A percentile compares a stretch with the other conserved stretches of the same genome.
Evolutionary conservation across 2,888 invertebrate genomes (phyloP).

Genomic region (Rhabditoides inermis): DNA sequence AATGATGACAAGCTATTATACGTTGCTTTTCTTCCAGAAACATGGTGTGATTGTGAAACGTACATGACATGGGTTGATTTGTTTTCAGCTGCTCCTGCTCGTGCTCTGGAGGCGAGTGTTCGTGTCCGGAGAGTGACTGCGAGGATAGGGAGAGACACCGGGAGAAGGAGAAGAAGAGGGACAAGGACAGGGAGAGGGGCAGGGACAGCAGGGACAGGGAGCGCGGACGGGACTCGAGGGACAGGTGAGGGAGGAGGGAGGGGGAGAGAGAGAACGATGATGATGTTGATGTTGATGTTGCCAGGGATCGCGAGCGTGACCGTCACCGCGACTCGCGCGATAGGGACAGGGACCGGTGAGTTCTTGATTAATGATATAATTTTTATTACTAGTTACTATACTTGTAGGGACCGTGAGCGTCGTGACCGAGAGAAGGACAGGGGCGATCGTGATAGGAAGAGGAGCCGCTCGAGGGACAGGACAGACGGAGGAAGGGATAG

Average conservation of each 20-base stretch:
- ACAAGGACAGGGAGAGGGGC: slow-evolving; percentile 6
- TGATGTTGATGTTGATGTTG: neutral
- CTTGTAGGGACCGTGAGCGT: slow-evolving; percentile 14
- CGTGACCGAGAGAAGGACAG: slow-evolving; percentile 9
- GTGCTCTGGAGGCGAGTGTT: slow-evolving; percentile 49
- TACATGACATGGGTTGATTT: no score
- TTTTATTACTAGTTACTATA: no score
- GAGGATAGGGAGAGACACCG: slow-evolving; percentile 19
- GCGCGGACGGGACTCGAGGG: slow-evolving; percentile 4
- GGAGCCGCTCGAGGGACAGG: slow-evolving; percentile 9
- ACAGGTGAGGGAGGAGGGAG: slow-evolving; percentile 1
- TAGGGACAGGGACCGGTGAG: slow-evolving; percentile 6
- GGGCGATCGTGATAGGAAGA: slow-evolving; percentile 9
- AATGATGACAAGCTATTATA: no score
- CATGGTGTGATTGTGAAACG: no score
- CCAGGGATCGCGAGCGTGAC: slow-evolving; percentile 4
- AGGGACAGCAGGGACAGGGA: slow-evolving; percentile 8
- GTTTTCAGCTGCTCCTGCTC: slow-evolving; percentile 47
- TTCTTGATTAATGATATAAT: neutral
- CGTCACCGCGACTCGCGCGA: slow-evolving; percentile 5
- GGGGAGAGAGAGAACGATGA: neutral
- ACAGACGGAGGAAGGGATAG: slow-evolving; percentile 3
- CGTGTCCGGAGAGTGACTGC: slow-evolving; percentile 40
- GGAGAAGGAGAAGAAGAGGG: slow-evolving; percentile 7
- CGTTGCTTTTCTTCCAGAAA: no score